Evolutionary conservation across 2,888 invertebrate genomes (phyloP), one percentile per base, ranked within the genome.

Genomic region (Gnatocerus cornutus): DNA sequence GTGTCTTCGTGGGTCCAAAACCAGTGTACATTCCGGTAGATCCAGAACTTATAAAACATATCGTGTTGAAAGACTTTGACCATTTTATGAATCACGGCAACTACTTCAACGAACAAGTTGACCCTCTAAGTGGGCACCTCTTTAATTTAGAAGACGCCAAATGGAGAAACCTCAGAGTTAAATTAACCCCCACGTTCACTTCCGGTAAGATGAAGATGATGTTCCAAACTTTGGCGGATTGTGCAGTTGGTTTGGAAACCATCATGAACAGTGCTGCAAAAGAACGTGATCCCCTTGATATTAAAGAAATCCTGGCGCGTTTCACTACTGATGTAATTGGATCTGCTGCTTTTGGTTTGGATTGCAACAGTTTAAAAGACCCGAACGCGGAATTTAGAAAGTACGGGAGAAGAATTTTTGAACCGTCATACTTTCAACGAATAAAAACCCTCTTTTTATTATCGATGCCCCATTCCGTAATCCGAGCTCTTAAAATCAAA

Each of bases 101-200:
- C 9, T 88, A 87, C 74, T 83, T 81, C 4, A 88, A 90, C 56
- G 89, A 89, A 46, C 80, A 86, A 8, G 84, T 85, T 0, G 89
- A 90, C 79, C 88, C 87, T 0, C 72, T 90, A 16, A 86, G 88
- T 0, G 87, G 84, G 0, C 88, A 88, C 77, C 78, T 91, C 0
- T 89, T 90, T 73, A 83, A 86, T 69, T 77, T 87, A 45, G 84
- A 84, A 53, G 89, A 88, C 0, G 82, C 85, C 8, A 84, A 86
- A 27, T 92, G 92, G 92, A 89, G 87, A 76, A 85, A 83, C 9
- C 79, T 91, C 16, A 85, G 92, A 9, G 70, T 85, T 0, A 90
- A 90, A 74, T 80, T 92, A 75, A 61, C 62, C 6, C 41, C 41
- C 1, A 41, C 41, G 7, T 41, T 92, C 75, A 88, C 91, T 0